phyloP scores from a whole-genome alignment of 2,113 vertebrate genomes.

The Myiagra hebetior region DNA sequence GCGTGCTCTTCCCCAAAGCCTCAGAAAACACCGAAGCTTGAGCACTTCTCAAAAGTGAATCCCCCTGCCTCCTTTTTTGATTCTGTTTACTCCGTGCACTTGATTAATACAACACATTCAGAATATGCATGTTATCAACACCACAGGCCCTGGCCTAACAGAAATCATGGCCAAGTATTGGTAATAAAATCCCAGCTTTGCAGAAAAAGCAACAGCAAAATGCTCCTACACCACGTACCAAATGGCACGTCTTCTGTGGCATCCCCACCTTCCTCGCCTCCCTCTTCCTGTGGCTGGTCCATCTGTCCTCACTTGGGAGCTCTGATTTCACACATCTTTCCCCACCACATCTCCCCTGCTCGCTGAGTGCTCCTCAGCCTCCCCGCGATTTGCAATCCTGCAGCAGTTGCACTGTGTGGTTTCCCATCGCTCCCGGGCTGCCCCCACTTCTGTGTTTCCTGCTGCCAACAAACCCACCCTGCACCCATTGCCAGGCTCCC shows the following conservation, averaged over 20 bases:
- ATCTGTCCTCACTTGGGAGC: slow-evolving; percentile 36
- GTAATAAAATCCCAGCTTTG: not conserved
- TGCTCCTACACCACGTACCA: not conserved
- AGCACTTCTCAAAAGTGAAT: not conserved
- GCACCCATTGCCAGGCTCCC: not conserved
- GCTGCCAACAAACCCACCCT: not conserved
- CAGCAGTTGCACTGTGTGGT: not conserved
- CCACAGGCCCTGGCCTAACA: not conserved
- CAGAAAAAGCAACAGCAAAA: slow-evolving; percentile 24
- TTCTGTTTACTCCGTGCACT: not conserved
- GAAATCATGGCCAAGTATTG: slow-evolving; percentile 14
- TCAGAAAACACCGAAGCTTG: not conserved
- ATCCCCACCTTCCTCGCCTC: slow-evolving; percentile 1
- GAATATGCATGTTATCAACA: not conserved
- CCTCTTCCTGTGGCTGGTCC: slow-evolving; percentile 9
- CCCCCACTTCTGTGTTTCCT: not conserved
- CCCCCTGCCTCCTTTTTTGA: not conserved
- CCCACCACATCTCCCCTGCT: not conserved
- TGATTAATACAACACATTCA: not conserved
- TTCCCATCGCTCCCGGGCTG: not conserved
- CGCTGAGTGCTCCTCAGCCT: not conserved
- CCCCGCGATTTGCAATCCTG: not conserved
- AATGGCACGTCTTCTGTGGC: not conserved
- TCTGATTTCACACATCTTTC: slow-evolving; percentile 52
- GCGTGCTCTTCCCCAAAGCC: not conserved